Evolutionary conservation across 2,113 vertebrate species (phyloP), one percentile per base, ranked within the genome.

Genomic region (Phoenicopterus ruber): DNA sequence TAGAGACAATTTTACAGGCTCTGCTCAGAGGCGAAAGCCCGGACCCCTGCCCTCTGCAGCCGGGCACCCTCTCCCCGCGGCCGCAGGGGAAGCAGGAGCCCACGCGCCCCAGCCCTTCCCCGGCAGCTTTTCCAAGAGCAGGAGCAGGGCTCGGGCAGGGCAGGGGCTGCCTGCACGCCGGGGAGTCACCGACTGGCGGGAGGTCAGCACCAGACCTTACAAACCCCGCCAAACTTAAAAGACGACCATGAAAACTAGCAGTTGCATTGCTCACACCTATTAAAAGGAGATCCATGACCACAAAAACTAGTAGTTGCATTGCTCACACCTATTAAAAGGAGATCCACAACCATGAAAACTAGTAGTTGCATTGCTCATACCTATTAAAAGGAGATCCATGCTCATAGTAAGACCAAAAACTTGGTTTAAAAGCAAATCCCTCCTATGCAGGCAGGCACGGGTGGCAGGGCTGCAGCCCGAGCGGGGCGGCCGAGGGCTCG

Each of bases 161-260:
- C 71, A 69, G 66, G 50, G 22, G 9, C 42, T 18, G 42, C 29
- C 17, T 5, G 52, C 13, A 15, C 6, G 1, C 17, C 3, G 1
- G 34, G 28, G 10, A 3, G 8, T 13, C 69, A 0, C 46, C 0
- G 14, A 1, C 58, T 2, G 17, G 1, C 2, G 36, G 16, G 13
- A 17, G 9, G 11, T 17, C 69, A 63, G 36, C 10, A 7, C 20
- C 49, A 38, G 40, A 29, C 67, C 61, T 52, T 36, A 50, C 55
- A 12, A 52, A 7, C 65, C 1, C 42, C 0, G 0, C 13, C 74
- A 5, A 1, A 6, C 36, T 38, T 6, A 0, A 24, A 2, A 13
- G 1, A 5, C 0, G 0, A 6, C 42, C 15, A 0, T 0, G 1
- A 77, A 72, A 65, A 13, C 18, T 4, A 4, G 61, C 2, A 42